phyloP scores from a whole-genome alignment of 1,140 invertebrate species.

The Aphelenchoides besseyi region DNA sequence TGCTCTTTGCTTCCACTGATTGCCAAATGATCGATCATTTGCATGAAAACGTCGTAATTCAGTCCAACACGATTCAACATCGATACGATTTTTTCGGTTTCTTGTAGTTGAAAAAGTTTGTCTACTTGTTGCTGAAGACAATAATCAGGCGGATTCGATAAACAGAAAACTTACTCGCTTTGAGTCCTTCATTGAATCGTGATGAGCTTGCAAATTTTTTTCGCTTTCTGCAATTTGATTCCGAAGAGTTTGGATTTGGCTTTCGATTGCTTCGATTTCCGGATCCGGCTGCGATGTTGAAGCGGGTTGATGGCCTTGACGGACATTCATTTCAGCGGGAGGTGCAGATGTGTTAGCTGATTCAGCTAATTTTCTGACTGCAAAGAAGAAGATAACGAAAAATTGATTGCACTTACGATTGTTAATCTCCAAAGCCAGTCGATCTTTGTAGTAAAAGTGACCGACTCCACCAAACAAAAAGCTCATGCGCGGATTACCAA shows the following conservation, averaged over 20 bases:
- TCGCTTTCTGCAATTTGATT: constrained; percentile 49
- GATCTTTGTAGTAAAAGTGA: constrained; percentile 93
- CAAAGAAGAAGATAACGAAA: constrained; percentile 8
- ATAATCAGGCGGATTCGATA: no score
- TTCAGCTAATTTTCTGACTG: background rate
- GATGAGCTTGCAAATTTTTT: constrained; percentile 47
- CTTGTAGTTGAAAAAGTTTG: constrained; percentile 25
- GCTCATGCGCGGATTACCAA: constrained; percentile 90
- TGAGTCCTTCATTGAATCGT: constrained; percentile 33
- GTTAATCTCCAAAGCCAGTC: constrained; percentile 68
- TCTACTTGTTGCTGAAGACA: constrained; percentile 45
- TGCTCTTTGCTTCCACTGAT: constrained; percentile 49
- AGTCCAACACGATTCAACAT: constrained; percentile 49
- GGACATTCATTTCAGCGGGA: background rate
- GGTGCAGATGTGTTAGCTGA: background rate
- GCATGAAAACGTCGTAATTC: constrained; percentile 36
- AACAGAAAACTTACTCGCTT: constrained; percentile 51
- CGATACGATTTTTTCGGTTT: constrained; percentile 41
- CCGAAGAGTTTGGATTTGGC: constrained; percentile 33
- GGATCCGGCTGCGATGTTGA: constrained; percentile 20
- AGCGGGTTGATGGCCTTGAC: background rate
- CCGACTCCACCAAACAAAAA: constrained; percentile 93
- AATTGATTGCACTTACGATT: constrained; percentile 45
- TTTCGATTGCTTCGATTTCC: constrained; percentile 32
- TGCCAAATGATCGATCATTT: constrained; percentile 41